A percentile compares a stretch with the other conserved stretches of the same genome.
phyloP scores from a whole-genome alignment of 2,797 vertebrate species.

The Catharus ustulatus region DNA sequence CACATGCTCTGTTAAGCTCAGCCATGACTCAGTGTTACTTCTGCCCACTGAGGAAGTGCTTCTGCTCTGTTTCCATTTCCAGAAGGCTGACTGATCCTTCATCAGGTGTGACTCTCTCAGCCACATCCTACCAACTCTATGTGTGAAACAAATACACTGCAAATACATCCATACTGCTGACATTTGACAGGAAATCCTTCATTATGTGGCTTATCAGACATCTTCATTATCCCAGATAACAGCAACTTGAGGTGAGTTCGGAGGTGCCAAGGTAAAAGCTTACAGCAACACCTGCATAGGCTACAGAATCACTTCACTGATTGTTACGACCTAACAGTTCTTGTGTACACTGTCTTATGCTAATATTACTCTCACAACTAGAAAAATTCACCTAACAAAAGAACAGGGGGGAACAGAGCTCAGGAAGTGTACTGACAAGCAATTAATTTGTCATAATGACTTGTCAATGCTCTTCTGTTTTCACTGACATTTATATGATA shows the following conservation, averaged over 20 bases:
- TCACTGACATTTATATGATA: not conserved
- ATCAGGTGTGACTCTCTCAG: not conserved
- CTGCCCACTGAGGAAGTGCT: not conserved
- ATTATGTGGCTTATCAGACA: not conserved
- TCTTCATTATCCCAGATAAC: not conserved
- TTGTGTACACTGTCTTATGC: not conserved
- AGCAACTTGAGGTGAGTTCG: not conserved
- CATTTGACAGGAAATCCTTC: not conserved
- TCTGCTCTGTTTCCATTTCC: not conserved
- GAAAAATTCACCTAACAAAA: not conserved
- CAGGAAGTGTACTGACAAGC: not conserved
- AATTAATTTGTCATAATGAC: not conserved
- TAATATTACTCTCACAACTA: not conserved
- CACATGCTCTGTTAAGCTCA: not conserved
- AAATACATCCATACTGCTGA: not conserved
- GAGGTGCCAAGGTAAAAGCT: not conserved
- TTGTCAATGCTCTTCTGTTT: not conserved
- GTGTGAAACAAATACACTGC: not conserved
- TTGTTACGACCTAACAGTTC: not conserved
- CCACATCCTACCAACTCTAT: not conserved
- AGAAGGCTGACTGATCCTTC: not conserved
- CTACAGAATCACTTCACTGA: not conserved
- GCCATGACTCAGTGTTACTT: not conserved
- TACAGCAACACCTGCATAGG: not conserved
- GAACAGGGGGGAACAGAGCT: rapidly evolving